These are phyloP conservation scores for Globia sparganii DNA, from an alignment of 2,888 invertebrate species.

Conservation along the genomic window DNA sequence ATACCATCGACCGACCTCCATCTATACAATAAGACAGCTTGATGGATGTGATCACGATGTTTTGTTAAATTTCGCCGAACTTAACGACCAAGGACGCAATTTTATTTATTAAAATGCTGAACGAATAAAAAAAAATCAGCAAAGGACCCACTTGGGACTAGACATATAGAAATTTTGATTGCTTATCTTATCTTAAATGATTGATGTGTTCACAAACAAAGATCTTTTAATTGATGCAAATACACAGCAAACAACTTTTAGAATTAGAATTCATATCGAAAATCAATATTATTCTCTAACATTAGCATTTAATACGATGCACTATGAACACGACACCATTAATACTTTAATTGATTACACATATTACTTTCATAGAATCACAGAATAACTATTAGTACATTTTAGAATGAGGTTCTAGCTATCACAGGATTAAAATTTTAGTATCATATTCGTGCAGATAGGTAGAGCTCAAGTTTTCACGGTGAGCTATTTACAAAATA, in stretches of 20 bases:
- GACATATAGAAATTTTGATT: constrained; percentile 18
- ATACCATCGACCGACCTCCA: constrained; percentile 76
- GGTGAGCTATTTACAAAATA: no score
- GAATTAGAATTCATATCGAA: neutral
- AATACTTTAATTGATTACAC: constrained; percentile 33
- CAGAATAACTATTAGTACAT: no score
- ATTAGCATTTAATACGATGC: constrained; percentile 18
- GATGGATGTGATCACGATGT: constrained; percentile 85
- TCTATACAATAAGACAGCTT: constrained; percentile 85
- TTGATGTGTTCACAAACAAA: constrained; percentile 29
- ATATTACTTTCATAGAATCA: constrained; percentile 39
- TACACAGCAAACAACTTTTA: neutral
- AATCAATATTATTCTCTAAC: constrained; percentile 9
- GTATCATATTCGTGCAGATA: neutral
- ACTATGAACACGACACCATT: constrained; percentile 23
- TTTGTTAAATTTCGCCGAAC: constrained; percentile 78
- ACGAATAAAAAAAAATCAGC: constrained; percentile 65
- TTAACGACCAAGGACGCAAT: constrained; percentile 77
- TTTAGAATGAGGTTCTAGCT: neutral
- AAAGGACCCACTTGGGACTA: constrained; percentile 38
- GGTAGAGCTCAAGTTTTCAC: no score
- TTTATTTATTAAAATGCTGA: constrained; percentile 76
- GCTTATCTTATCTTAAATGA: constrained; percentile 21
- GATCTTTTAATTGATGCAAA: constrained; percentile 1
- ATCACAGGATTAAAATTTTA: neutral